phyloP scores from a whole-genome alignment of 2,797 vertebrate genomes.

The Chromis chromis region DNA sequence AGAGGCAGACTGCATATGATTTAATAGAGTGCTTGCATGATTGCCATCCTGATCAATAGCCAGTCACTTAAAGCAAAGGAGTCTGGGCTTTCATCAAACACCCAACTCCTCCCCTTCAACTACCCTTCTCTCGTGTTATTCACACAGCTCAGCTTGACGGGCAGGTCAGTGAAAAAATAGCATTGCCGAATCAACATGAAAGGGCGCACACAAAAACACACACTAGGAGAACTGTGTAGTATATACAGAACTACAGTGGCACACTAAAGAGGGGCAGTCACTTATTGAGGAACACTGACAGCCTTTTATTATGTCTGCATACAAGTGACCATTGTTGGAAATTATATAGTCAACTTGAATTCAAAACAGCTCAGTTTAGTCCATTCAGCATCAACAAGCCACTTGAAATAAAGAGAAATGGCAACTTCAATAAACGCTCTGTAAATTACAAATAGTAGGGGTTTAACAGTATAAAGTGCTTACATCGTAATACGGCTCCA shows the following conservation, averaged over 20 bases:
- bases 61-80: conserved; percentile 63
- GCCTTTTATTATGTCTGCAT: conserved; percentile 39
- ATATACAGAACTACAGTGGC: background rate
- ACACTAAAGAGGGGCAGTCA: conserved; percentile 29
- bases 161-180: conserved; percentile 39
- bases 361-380: conserved; percentile 27
- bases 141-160: conserved; percentile 39
- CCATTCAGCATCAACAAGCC: conserved; percentile 19
- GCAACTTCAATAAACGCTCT: conserved; percentile 14
- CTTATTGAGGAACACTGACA: conserved; percentile 30
- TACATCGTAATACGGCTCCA: background rate
- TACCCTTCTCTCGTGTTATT: conserved; percentile 21
- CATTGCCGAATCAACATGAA: conserved; percentile 35
- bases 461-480: conserved; percentile 4
- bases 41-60: conserved; percentile 75
- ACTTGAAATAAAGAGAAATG: conserved; percentile 16
- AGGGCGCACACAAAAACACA: conserved; percentile 7
- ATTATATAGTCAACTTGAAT: conserved; percentile 26
- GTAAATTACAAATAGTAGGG: conserved; percentile 9
- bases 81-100: conserved; percentile 65
- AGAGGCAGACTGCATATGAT: conserved; percentile 66
- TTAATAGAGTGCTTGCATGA: conserved; percentile 73
- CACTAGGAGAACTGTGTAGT: conserved; percentile 1
- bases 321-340: conserved; percentile 37
- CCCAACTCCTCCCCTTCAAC: conserved; percentile 34